These are phyloP conservation scores for Sparus aurata DNA, from an alignment of 2,797 vertebrate species.

Conservation along the genomic window DNA sequence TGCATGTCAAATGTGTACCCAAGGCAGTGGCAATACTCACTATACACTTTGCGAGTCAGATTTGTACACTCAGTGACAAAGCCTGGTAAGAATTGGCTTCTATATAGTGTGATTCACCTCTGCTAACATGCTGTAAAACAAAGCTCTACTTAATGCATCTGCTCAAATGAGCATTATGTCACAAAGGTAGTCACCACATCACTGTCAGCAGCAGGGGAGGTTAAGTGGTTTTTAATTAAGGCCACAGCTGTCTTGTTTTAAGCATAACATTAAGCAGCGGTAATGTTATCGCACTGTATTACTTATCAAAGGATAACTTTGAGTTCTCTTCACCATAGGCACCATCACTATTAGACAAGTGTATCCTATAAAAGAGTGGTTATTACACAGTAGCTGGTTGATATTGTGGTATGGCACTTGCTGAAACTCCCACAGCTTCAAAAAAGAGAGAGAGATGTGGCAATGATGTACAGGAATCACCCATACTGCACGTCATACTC, in stretches of 20 bases:
- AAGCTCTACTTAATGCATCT: conserved; percentile 1
- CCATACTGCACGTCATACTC: conserved; percentile 30
- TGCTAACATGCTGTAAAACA: background rate
- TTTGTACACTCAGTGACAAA: background rate
- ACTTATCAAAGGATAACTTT: background rate
- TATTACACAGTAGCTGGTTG: background rate
- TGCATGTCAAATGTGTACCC: background rate
- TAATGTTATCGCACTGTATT: background rate
- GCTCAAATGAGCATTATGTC: background rate
- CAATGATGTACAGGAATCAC: conserved; percentile 19
- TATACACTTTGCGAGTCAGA: background rate
- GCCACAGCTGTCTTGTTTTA: conserved; percentile 15
- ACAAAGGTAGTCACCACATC: background rate
- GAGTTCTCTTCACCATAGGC: background rate
- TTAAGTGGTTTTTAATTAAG: conserved; percentile 21
- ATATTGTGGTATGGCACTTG: too few relatives aligned
- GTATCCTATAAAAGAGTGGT: background rate
- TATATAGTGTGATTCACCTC: background rate
- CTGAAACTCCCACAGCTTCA: background rate
- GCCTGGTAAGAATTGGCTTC: background rate
- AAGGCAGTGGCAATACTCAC: background rate
- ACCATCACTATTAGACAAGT: background rate
- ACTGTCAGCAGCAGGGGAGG: conserved; percentile 1
- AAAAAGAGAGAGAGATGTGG: background rate
- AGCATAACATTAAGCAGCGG: background rate